Evolutionary conservation across 1,140 invertebrate genomes (phyloP).

Genomic region (Neotoxoptera formosana): DNA sequence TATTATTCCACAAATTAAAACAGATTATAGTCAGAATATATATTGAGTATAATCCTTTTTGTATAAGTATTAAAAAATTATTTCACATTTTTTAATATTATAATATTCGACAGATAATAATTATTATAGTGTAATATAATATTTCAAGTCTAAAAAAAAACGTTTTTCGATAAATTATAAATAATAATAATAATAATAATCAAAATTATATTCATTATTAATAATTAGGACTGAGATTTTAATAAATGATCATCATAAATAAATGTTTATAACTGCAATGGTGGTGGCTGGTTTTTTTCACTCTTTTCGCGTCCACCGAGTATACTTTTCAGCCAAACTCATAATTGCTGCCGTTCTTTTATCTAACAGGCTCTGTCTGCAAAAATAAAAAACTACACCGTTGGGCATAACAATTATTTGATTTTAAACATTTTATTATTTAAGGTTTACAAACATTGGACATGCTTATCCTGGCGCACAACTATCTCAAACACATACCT

Average conservation of each 20-base stretch:
- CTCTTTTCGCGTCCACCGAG: not conserved
- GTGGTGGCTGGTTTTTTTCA: not conserved
- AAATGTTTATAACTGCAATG: not conserved
- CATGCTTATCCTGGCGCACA: constrained; percentile 83
- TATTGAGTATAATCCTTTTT: too few species aligned
- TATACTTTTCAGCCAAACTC: not conserved
- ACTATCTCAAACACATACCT: constrained; percentile 79
- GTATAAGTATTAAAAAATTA: too few species aligned
- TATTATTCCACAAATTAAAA: too few species aligned
- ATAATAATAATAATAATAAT: not conserved
- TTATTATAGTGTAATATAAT: constrained; percentile 4
- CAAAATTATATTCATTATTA: not conserved
- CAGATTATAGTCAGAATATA: too few species aligned
- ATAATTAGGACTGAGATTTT: not conserved
- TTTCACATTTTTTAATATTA: too few species aligned
- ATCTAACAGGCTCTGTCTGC: not conserved
- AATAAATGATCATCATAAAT: not conserved
- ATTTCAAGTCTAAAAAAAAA: not conserved
- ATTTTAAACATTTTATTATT: constrained; percentile 44
- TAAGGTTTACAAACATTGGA: constrained; percentile 80
- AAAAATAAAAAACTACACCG: not conserved
- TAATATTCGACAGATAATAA: not conserved
- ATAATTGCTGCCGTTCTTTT: not conserved
- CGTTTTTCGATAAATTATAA: not conserved
- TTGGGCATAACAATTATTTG: not conserved